Conservation (phyloP, 2,797 vertebrate genomes). For the Onychomys torridus region DNA sequence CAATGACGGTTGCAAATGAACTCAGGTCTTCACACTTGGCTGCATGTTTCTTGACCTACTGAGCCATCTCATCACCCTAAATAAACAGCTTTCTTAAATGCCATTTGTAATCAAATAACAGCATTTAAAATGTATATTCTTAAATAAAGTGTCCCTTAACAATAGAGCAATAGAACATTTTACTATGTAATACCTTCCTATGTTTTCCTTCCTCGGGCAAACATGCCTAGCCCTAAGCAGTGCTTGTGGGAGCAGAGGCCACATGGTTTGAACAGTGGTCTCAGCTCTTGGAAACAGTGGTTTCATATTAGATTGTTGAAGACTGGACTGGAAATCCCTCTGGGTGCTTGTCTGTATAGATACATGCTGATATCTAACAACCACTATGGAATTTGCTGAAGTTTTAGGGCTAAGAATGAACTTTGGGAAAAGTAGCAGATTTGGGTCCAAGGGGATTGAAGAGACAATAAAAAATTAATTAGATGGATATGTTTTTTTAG, state of each 20-base stretch:
- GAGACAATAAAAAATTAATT: background rate
- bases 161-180: no score
- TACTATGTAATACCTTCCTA: background rate
- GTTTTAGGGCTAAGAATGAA: slow-evolving; percentile 27
- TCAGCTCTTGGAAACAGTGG: background rate
- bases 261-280: background rate
- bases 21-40: background rate
- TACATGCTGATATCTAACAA: background rate
- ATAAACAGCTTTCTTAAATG: background rate
- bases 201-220: background rate
- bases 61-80: background rate
- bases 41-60: background rate
- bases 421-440: slow-evolving; percentile 28
- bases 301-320: background rate
- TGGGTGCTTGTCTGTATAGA: background rate
- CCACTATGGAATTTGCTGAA: background rate
- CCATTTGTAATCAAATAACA: slow-evolving; percentile 39
- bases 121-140: slow-evolving; percentile 20
- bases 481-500: slow-evolving; percentile 1
- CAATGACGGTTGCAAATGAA: background rate
- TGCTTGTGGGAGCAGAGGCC: background rate
- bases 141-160: slow-evolving; percentile 46
- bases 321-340: background rate
- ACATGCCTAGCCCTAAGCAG: no score
- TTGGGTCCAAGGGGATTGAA: background rate